Conservation (phyloP, 2,888 invertebrate species). For the Lumbricus terrestris region DNA sequence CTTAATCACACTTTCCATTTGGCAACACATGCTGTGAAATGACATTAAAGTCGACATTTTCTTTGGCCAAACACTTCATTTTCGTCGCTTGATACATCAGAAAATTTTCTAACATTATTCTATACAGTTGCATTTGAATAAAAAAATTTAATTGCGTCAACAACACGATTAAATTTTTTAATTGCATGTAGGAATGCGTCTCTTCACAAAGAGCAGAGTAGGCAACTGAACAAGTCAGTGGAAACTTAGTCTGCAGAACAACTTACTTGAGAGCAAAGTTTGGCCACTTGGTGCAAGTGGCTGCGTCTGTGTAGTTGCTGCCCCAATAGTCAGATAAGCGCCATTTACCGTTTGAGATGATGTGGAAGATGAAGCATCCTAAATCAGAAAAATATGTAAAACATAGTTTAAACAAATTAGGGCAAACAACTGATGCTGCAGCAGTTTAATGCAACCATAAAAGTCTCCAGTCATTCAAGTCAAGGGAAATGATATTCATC, state of each 20-base stretch:
- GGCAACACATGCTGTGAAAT: too few species aligned
- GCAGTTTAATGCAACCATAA: background rate
- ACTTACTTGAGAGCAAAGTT: conserved; percentile 15
- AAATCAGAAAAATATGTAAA: background rate
- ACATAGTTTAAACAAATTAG: background rate
- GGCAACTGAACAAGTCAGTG: background rate
- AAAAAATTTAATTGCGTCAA: too few species aligned
- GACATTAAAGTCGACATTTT: too few species aligned
- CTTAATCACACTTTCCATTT: too few species aligned
- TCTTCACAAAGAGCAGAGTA: too few species aligned
- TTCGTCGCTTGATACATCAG: too few species aligned
- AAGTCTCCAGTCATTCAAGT: background rate
- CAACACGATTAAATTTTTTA: too few species aligned
- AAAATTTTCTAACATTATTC: too few species aligned
- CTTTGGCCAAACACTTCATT: too few species aligned
- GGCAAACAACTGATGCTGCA: background rate
- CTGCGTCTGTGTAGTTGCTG: conserved; percentile 3
- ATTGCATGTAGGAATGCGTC: too few species aligned
- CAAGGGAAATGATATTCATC: background rate
- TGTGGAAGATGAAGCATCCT: background rate
- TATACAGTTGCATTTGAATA: too few species aligned
- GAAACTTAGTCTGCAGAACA: background rate
- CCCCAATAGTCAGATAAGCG: background rate
- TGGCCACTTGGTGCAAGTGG: conserved; percentile 18
- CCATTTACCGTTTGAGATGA: background rate